A percentile compares a stretch with the other conserved stretches of the same genome.
Evolutionary conservation across 2,113 vertebrate species (phyloP).

Genomic region (Amphiprion ocellaris): DNA sequence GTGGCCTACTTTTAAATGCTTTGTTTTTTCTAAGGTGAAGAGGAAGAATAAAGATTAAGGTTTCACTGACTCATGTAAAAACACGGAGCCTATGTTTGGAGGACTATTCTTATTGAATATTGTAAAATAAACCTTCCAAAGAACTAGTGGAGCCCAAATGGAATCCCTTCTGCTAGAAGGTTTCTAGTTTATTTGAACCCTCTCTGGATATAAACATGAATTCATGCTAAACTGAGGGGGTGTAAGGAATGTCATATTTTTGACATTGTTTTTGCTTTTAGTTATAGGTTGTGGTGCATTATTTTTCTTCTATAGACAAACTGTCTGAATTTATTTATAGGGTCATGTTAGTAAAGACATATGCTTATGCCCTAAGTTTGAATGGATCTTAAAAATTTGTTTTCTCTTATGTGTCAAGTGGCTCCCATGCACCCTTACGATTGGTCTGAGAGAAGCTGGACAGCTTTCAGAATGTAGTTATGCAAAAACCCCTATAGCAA

Average conservation of each 20-base stretch:
- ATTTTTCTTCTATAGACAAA: constrained; percentile 69
- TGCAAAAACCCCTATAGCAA: constrained; percentile 73
- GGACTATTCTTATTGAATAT: constrained; percentile 76
- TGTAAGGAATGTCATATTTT: constrained; percentile 74
- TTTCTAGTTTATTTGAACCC: constrained; percentile 79
- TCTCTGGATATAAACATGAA: constrained; percentile 74
- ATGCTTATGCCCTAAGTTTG: constrained; percentile 67
- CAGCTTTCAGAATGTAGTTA: constrained; percentile 84
- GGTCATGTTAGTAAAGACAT: constrained; percentile 80
- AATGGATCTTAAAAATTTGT: constrained; percentile 66
- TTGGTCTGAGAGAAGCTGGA: constrained; percentile 76
- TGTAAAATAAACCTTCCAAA: constrained; percentile 79
- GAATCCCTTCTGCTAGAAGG: constrained; percentile 81
- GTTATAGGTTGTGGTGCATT: constrained; percentile 82
- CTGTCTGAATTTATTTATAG: constrained; percentile 85
- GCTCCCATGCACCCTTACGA: constrained; percentile 49
- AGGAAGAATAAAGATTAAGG: constrained; percentile 65
- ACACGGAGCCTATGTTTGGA: constrained; percentile 65
- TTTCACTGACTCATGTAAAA: constrained; percentile 71
- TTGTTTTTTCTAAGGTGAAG: constrained; percentile 76
- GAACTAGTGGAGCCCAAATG: constrained; percentile 82
- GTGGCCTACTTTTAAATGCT: constrained; percentile 81
- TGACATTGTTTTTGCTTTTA: constrained; percentile 80
- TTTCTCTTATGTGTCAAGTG: constrained; percentile 65
- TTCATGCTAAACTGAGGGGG: constrained; percentile 75